phyloP scores from a whole-genome alignment of 92 coral and sea anemone species.

The Desmophyllum pertusum region DNA sequence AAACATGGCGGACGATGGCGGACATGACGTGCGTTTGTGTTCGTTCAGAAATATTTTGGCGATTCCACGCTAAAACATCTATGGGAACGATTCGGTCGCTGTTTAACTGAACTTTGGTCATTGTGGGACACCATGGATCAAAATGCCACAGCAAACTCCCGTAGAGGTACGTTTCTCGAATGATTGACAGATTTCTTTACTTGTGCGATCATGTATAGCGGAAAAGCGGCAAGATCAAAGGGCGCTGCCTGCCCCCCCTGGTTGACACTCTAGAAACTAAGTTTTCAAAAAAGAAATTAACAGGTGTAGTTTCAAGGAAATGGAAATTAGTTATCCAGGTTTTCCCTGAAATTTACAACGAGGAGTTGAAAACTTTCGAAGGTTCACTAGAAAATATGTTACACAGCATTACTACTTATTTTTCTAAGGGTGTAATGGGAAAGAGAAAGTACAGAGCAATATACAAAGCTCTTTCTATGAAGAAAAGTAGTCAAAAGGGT shows the following conservation, averaged over 20 bases:
- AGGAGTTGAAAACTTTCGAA: conserved; percentile 42
- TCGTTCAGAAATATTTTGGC: no score
- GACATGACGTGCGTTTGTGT: no score
- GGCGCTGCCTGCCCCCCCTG: conserved; percentile 32
- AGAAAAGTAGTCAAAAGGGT: conserved; percentile 33
- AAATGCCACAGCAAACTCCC: no score
- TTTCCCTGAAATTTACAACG: conserved; percentile 65
- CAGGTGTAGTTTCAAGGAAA: conserved; percentile 45
- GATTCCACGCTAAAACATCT: no score
- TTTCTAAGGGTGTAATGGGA: conserved; percentile 68
- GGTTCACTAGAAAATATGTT: no score
- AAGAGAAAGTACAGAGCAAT: conserved; percentile 65
- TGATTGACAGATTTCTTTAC: no score
- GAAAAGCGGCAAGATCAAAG: conserved; percentile 20
- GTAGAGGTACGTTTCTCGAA: no score
- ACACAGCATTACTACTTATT: conserved; percentile 67
- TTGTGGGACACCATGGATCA: no score
- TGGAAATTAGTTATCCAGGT: conserved; percentile 58
- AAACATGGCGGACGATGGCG: no score
- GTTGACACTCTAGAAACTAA: conserved; percentile 43
- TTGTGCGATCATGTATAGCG: no score
- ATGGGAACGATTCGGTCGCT: no score
- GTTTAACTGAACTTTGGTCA: no score
- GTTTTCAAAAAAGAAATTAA: conserved; percentile 34
- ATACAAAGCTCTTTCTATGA: conserved; percentile 46